These are phyloP conservation scores for Macaria notata DNA, from an alignment of 2,888 invertebrate species.

Conservation along the genomic window DNA sequence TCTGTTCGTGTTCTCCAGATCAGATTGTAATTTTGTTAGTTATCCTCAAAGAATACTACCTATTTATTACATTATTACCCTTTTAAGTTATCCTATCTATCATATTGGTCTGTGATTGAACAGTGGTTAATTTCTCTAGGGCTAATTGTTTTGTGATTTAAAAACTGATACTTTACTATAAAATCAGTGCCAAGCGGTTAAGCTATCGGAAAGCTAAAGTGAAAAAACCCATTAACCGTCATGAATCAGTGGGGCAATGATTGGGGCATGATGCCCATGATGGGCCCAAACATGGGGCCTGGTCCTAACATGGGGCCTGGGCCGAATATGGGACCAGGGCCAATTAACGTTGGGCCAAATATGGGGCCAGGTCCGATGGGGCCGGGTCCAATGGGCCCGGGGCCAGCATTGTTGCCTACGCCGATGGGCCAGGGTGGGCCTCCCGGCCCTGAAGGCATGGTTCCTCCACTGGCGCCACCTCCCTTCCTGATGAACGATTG, in stretches of 20 bases:
- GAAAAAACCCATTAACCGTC: no score
- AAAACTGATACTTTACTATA: no score
- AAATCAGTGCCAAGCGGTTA: no score
- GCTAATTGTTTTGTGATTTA: no score
- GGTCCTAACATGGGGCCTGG: not conserved
- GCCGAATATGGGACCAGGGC: not conserved
- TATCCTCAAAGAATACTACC: no score
- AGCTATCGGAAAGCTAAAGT: no score
- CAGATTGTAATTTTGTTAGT: no score
- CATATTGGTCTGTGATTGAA: no score
- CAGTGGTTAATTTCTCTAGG: no score
- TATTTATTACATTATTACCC: no score
- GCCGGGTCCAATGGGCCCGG: not conserved
- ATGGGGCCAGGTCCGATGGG: slow-evolving; percentile 8
- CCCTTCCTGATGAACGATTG: slow-evolving; percentile 8
- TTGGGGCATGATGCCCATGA: slow-evolving; percentile 35
- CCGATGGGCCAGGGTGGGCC: slow-evolving; percentile 3
- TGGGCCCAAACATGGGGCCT: slow-evolving; percentile 20
- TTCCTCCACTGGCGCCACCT: slow-evolving; percentile 10
- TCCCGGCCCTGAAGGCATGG: slow-evolving; percentile 5
- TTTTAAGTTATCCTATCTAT: no score
- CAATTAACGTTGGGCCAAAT: not conserved
- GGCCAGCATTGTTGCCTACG: slow-evolving; percentile 14
- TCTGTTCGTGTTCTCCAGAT: no score
- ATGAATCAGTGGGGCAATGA: slow-evolving; percentile 35